These are phyloP conservation scores for Automeris io DNA, from an alignment of 2,888 invertebrate genomes.

Conservation along the genomic window DNA sequence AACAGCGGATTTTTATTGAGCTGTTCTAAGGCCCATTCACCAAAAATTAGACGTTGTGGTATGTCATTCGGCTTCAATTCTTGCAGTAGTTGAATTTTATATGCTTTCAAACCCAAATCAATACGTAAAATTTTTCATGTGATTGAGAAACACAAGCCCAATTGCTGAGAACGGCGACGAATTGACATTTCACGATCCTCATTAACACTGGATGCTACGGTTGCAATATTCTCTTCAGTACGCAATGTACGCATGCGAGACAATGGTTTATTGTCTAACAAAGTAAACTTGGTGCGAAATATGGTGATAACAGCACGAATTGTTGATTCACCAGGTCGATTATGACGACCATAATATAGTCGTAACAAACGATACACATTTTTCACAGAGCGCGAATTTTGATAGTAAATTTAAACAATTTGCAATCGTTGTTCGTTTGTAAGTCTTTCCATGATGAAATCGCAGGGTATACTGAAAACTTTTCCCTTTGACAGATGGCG, in stretches of 20 bases:
- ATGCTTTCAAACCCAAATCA: too few species aligned
- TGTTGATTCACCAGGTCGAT: not conserved
- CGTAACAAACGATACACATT: constrained; percentile 2
- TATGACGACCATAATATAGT: constrained; percentile 5
- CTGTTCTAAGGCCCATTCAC: too few species aligned
- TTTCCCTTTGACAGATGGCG: constrained; percentile 11
- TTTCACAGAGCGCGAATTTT: constrained; percentile 1
- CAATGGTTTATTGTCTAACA: constrained; percentile 5
- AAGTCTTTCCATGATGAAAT: constrained; percentile 13
- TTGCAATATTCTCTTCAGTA: not conserved
- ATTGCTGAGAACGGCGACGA: too few species aligned
- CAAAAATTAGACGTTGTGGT: too few species aligned
- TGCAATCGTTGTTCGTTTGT: constrained; percentile 12
- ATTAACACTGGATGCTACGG: too few species aligned
- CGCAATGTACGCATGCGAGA: not conserved
- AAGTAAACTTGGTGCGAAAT: constrained; percentile 5
- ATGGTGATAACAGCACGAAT: constrained; percentile 2
- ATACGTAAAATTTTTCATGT: too few species aligned
- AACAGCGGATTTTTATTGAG: too few species aligned
- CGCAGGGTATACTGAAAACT: constrained; percentile 9
- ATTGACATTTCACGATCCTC: too few species aligned
- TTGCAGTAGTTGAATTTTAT: too few species aligned
- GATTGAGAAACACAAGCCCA: too few species aligned
- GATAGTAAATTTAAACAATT: constrained; percentile 10
- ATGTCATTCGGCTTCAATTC: too few species aligned